phyloP scores from a whole-genome alignment of 2,888 invertebrate species.

The Eilema sororculum region DNA sequence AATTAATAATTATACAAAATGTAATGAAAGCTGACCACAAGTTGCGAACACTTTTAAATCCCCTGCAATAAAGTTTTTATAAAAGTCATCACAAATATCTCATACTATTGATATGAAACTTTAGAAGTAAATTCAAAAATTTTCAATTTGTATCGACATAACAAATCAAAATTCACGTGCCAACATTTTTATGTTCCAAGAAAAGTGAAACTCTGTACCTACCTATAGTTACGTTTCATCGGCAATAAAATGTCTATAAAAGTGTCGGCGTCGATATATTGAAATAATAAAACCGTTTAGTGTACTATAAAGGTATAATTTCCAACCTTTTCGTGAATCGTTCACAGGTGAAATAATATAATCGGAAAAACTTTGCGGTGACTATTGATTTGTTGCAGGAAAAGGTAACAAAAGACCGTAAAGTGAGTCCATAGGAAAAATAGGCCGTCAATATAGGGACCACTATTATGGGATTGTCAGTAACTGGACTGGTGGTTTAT shows the following conservation, averaged over 20 bases:
- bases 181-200: conserved; percentile 37
- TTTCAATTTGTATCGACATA: background rate
- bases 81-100: too few relatives aligned
- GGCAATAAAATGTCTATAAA: conserved; percentile 47
- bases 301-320: conserved; percentile 53
- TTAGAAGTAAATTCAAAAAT: background rate
- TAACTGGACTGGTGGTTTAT: too few relatives aligned
- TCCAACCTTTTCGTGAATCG: conserved; percentile 26
- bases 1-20: too few relatives aligned
- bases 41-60: background rate
- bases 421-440: too few relatives aligned
- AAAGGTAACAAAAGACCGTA: background rate
- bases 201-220: conserved; percentile 40
- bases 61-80: background rate
- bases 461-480: too few relatives aligned
- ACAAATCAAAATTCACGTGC: conserved; percentile 26
- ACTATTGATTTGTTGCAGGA: background rate
- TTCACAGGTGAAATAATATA: conserved; percentile 31
- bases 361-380: background rate
- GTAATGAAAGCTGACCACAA: too few relatives aligned
- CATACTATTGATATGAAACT: background rate
- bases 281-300: conserved; percentile 49
- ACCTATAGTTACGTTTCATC: conserved; percentile 41
- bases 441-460: too few relatives aligned
- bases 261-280: conserved; percentile 42